Base-by-base conservation (phyloP, 2,113 vertebrate species). In the Opisthocomus hoazin region DNA sequence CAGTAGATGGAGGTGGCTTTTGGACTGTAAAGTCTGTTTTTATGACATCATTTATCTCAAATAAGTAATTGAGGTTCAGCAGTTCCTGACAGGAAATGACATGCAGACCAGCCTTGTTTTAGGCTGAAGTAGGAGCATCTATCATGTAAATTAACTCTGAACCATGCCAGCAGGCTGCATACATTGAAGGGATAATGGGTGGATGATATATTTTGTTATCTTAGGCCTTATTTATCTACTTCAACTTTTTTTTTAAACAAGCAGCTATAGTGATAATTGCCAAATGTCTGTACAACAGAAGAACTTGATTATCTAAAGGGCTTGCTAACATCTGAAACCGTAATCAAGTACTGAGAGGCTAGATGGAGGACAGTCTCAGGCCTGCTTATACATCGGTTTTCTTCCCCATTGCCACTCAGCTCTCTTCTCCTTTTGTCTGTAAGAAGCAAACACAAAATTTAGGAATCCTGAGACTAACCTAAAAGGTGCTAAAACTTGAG, bases 111-210 rank as follows among this genome's bases (percentile, higher is more conserved):
- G 79, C 64, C 85, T 95, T 95, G 56, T 82, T 96, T 96, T 54
- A 92, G 90, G 76, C 79, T 80, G 87, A 86, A 93, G 85, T 29
- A 88, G 76, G 84, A 95, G 36, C 96, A 95, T 96, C 48, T 95
- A 60, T 96, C 93, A 94, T 88, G 82, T 92, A 96, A 94, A 96
- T 95, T 90, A 96, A 95, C 90, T 93, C 88, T 86, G 75, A 97
- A 92, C 90, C 0, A 0, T 92, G 87, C 79, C 85, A 95, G 87
- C 79, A 94, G 92, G 87, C 75, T 94, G 85, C 82, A 93, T 95
- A 80, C 43, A 81, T 90, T 93, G 88, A 93, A 84, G 68, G 79
- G 68, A 84, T 95, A 96, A 94, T 95, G 75, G 81, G 50, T 83
- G n/a, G 66, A 92, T 96, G 90, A 96, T 96, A 34, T 94, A 97